Evolutionary conservation across 2,888 invertebrate species (phyloP).

Genomic region (Stenodema calcarata): DNA sequence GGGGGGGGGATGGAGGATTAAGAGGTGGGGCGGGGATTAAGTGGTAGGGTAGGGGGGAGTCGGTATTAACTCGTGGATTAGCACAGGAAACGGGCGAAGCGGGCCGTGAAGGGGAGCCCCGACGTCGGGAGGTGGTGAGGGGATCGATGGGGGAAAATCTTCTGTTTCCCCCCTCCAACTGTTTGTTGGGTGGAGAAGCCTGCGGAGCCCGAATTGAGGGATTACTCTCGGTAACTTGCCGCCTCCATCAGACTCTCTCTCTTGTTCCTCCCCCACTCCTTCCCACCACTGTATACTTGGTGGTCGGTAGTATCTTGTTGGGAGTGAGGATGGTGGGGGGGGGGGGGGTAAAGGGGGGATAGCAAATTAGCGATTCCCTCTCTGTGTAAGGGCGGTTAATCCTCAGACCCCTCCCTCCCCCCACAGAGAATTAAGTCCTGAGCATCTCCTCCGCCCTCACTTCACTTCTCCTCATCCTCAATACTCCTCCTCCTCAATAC

Average conservation of each 20-base stretch:
- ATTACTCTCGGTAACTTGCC: slow-evolving; percentile 4
- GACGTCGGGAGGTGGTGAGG: background rate
- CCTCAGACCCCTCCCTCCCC: background rate
- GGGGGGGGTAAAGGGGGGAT: background rate
- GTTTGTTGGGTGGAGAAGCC: background rate
- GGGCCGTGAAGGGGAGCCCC: background rate
- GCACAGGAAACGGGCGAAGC: background rate
- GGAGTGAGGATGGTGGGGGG: background rate
- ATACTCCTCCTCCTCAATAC: no score
- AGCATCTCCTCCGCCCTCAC: background rate
- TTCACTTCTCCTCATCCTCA: no score
- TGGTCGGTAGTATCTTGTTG: no score
- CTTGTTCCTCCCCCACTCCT: no score
- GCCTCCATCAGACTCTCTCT: background rate
- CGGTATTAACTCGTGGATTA: slow-evolving; percentile 21
- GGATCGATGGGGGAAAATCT: background rate
- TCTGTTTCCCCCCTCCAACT: background rate
- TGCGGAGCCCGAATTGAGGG: slow-evolving; percentile 33
- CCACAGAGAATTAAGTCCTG: slow-evolving; percentile 8
- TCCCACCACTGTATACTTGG: no score
- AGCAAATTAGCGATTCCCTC: slow-evolving; percentile 39
- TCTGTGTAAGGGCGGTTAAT: slow-evolving; percentile 21
- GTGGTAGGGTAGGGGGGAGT: background rate
- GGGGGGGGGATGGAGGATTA: background rate
- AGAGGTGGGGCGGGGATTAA: background rate